Conservation (phyloP, 2,113 vertebrate species). For the Hemibagrus wyckioides region DNA sequence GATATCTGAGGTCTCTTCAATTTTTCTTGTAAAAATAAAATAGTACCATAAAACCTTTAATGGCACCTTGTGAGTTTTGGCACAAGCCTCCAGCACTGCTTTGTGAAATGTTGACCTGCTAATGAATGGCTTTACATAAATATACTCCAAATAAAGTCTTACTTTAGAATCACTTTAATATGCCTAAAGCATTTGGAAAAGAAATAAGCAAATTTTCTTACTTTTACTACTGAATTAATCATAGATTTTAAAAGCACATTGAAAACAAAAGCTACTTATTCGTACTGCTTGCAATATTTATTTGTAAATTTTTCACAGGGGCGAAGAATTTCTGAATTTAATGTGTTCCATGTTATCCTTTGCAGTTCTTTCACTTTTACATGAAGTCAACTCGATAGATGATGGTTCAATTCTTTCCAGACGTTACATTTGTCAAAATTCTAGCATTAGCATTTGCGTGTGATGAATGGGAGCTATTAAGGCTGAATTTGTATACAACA, state of each 20-base stretch:
- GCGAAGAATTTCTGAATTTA: not conserved
- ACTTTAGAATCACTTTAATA: not conserved
- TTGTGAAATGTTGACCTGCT: not conserved
- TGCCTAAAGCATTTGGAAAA: not conserved
- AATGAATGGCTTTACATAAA: not conserved
- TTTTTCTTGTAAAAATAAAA: not conserved
- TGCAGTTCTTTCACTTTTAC: not conserved
- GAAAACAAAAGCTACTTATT: not conserved
- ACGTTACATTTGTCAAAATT: slow-evolving; percentile 22
- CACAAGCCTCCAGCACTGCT: not conserved
- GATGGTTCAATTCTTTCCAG: not conserved
- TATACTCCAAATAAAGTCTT: not conserved
- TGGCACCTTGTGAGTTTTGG: not conserved
- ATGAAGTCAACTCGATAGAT: slow-evolving; percentile 9
- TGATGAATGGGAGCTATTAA: slow-evolving; percentile 43
- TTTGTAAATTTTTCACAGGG: not conserved
- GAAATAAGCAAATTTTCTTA: not conserved
- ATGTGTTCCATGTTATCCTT: not conserved
- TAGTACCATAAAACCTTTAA: not conserved
- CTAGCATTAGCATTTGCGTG: slow-evolving; percentile 34
- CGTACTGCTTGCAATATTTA: not conserved
- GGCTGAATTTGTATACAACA: slow-evolving; percentile 40
- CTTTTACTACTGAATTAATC: not conserved
- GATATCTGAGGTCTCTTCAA: not conserved
- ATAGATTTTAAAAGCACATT: not conserved